Evolutionary conservation across 2,888 invertebrate genomes (phyloP).

Genomic region (Nudaria mundana): DNA sequence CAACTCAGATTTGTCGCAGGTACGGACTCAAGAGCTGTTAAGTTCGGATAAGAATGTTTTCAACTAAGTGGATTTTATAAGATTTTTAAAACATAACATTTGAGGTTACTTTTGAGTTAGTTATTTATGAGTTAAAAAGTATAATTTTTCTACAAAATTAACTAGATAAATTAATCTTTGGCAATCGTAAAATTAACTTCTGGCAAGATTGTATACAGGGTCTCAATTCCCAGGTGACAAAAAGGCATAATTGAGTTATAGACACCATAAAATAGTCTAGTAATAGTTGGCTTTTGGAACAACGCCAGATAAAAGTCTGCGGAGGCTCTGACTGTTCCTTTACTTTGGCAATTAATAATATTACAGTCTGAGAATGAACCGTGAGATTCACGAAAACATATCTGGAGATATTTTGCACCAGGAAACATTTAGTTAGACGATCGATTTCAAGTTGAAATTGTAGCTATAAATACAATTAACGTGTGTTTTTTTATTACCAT

Average conservation of each 20-base stretch:
- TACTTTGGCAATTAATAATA: slow-evolving; percentile 8
- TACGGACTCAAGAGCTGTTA: slow-evolving; percentile 43
- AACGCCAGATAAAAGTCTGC: slow-evolving; percentile 8
- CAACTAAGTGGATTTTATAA: slow-evolving; percentile 47
- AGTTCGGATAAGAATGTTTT: slow-evolving; percentile 57
- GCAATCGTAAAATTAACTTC: neutral
- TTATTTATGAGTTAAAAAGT: too few species aligned
- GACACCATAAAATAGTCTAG: slow-evolving; percentile 7
- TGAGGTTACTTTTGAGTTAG: slow-evolving; percentile 18
- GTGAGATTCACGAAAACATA: slow-evolving; percentile 1
- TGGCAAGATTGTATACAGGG: neutral
- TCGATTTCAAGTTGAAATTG: too few species aligned
- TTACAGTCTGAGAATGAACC: slow-evolving; percentile 2
- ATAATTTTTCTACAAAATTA: too few species aligned
- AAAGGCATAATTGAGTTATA: slow-evolving; percentile 11
- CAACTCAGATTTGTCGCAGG: slow-evolving; percentile 52
- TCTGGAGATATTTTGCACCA: neutral
- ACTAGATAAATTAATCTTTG: neutral
- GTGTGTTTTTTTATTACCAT: too few species aligned
- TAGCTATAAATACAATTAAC: too few species aligned
- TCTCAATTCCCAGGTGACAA: slow-evolving; percentile 6
- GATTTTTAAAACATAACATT: slow-evolving; percentile 44
- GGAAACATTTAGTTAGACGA: neutral
- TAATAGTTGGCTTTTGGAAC: slow-evolving; percentile 6
- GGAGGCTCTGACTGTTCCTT: slow-evolving; percentile 8